Conservation (phyloP, 2,797 vertebrate species). For the Moxostoma hubbsi region DNA sequence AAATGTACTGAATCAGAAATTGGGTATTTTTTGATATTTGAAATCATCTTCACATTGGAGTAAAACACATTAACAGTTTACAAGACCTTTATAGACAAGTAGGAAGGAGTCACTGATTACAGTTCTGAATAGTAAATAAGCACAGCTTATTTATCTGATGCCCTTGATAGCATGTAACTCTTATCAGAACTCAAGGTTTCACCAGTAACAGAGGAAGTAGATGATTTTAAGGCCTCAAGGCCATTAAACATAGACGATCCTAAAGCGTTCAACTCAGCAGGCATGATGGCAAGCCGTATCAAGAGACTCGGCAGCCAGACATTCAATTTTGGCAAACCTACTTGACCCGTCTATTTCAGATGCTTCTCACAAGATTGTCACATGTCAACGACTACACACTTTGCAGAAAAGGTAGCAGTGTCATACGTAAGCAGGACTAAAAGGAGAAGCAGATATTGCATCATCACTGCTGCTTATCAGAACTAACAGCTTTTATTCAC, state of each 20-base stretch:
- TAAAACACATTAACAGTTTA: not conserved
- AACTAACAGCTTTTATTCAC: not conserved
- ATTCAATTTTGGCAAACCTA: slow-evolving; percentile 51
- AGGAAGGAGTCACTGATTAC: not conserved
- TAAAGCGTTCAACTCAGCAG: slow-evolving; percentile 28
- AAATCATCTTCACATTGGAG: not conserved
- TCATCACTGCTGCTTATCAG: not conserved
- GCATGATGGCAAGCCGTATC: slow-evolving; percentile 23
- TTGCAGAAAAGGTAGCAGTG: slow-evolving; percentile 22
- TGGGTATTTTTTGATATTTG: not conserved
- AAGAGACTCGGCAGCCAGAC: slow-evolving; percentile 17
- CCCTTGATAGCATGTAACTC: slow-evolving; percentile 57
- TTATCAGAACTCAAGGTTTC: slow-evolving; percentile 68
- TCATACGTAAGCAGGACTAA: not conserved
- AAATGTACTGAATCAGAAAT: not conserved
- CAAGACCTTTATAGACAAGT: not conserved
- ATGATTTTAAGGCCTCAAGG: slow-evolving; percentile 64
- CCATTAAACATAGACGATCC: slow-evolving; percentile 39
- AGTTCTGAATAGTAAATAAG: not conserved
- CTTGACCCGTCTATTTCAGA: slow-evolving; percentile 66
- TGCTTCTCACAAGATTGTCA: slow-evolving; percentile 32
- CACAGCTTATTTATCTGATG: slow-evolving; percentile 44
- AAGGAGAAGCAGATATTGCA: slow-evolving; percentile 18
- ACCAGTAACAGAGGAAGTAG: slow-evolving; percentile 55
- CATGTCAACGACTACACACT: slow-evolving; percentile 39